Base-by-base conservation (phyloP, 2,888 invertebrate species). In the Parascotia fuliginaria region DNA sequence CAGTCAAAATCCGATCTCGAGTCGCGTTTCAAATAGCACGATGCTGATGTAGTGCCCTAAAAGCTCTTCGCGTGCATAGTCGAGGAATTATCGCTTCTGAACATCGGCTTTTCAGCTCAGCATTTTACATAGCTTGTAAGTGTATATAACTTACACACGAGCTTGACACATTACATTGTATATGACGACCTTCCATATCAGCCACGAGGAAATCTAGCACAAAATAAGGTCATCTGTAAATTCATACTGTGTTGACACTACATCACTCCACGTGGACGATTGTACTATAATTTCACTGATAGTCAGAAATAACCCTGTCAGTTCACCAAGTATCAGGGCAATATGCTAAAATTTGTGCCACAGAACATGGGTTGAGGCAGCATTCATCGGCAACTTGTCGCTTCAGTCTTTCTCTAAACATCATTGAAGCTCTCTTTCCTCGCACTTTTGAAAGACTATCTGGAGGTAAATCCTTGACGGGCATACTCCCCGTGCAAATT, bases 261-360 rank as follows among this genome's bases (percentile, higher is more conserved):
- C 39, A 44, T 52, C 44, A 40, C 45, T 57, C 47, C 60, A 55
- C 51, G 51, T 63, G 62, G 48, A 49, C 27, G 36, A 24, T 43
- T 42, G 48, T 50, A 49, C 54, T 57, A 54, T 60, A 41, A 19
- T 42, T 56, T 56, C 51, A 64, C 55, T 42, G 46, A 57, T 36
- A 61, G 56, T 58, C 40, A 41, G 29, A 29, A 49, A 19, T 40
- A 27, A 22, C 9, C 5, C 6, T 15, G 3, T 29, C 12, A 12
- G 37, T 15, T 87, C 85, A 89, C 86, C 87, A 89, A 46, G 76
- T 78, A 24, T 87, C 85, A 9, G 88, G 86, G 60, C 91, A 91
- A 53, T 89, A 90, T 32, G 85, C 74, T 11, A 89, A 60, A n/a
- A 91, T 62, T 55, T 89, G 79, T 1, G 82, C 71, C 9, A 90